These are phyloP conservation scores for Synergus itoensis DNA, from an alignment of 2,888 invertebrate species.

Conservation along the genomic window DNA sequence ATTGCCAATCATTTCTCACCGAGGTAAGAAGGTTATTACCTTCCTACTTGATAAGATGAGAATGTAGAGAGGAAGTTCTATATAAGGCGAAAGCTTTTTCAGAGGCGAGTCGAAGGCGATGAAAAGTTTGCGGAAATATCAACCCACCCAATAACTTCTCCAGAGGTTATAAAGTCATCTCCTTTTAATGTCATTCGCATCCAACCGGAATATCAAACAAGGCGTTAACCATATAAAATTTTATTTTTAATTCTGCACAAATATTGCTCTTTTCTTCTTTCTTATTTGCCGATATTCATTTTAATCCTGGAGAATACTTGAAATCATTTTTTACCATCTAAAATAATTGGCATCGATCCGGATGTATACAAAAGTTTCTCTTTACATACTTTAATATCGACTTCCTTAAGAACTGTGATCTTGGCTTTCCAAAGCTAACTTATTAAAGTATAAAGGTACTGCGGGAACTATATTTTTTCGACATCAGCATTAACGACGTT, in stretches of 20 bases:
- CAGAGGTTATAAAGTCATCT: slow-evolving; percentile 22
- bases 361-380: background rate
- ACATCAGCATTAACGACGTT: background rate
- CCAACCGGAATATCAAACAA: background rate
- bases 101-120: slow-evolving; percentile 28
- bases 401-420: background rate
- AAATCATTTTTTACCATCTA: background rate
- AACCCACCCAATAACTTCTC: slow-evolving; percentile 27
- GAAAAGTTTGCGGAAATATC: slow-evolving; percentile 40
- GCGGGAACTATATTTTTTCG: background rate
- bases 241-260: background rate
- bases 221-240: background rate
- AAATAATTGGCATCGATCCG: background rate
- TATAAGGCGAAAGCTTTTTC: slow-evolving; percentile 40
- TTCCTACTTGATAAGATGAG: slow-evolving; percentile 55
- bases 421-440: background rate
- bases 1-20: slow-evolving; percentile 71
- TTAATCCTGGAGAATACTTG: background rate
- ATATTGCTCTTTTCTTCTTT: background rate
- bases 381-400: background rate
- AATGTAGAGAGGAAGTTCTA: slow-evolving; percentile 38
- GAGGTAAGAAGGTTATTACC: slow-evolving; percentile 65
- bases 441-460: background rate
- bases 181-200: slow-evolving; percentile 17
- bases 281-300: background rate